These are phyloP conservation scores for Spongilla lacustris DNA, from an alignment of 37 sponge, comb jelly and placozoan species.

Conservation along the genomic window DNA sequence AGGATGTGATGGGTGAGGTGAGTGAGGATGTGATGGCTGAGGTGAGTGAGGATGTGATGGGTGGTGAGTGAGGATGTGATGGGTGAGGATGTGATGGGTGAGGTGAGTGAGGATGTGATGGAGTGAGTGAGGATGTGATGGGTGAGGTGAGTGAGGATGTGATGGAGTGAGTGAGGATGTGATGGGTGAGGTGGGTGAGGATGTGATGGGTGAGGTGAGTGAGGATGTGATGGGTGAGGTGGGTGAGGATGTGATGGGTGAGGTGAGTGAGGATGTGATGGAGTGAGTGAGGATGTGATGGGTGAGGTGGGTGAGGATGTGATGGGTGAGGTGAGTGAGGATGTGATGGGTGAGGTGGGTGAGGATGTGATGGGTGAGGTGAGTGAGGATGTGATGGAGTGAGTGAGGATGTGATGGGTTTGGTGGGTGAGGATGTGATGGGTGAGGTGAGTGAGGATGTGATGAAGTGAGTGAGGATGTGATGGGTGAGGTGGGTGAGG, in stretches of 20 bases:
- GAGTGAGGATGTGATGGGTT: too few species aligned
- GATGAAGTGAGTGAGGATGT: not conserved
- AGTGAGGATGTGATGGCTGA: not conserved
- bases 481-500: too few species aligned
- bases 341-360: not conserved
- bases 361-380: not conserved
- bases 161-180: too few species aligned
- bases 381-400: not conserved
- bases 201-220: not conserved
- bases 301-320: too few species aligned
- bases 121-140: not conserved
- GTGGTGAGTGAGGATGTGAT: too few species aligned
- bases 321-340: slow-evolving; percentile 2
- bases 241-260: not conserved
- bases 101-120: not conserved
- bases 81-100: not conserved
- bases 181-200: not conserved
- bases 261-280: not conserved
- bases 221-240: too few species aligned
- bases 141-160: too few species aligned
- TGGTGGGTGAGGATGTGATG: too few species aligned
- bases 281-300: not conserved
- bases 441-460: not conserved
- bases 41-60: not conserved
- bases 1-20: not conserved